A percentile compares a stretch with the other conserved stretches of the same genome.
Conservation (phyloP, 2,113 vertebrate species). For the Ifrita kowaldi region DNA sequence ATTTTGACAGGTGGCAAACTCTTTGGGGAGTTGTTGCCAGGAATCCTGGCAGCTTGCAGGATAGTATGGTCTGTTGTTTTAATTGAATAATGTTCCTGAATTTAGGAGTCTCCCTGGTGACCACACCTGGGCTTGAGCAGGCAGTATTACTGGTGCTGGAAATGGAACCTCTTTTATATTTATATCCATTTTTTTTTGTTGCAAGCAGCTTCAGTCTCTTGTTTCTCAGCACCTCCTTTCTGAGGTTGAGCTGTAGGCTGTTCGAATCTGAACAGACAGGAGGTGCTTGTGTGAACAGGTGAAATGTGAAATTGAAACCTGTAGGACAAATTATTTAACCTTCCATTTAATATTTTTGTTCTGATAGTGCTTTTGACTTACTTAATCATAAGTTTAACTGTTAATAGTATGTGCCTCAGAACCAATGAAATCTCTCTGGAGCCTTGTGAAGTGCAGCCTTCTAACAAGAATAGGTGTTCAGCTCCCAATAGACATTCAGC, state of each 20-base stretch:
- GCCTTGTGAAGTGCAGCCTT: constrained; percentile 41
- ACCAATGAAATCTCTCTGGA: constrained; percentile 39
- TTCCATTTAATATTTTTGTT: constrained; percentile 59
- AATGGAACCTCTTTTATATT: constrained; percentile 61
- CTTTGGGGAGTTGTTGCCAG: constrained; percentile 2
- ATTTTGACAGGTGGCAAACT: constrained; percentile 36
- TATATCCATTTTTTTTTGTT: constrained; percentile 47
- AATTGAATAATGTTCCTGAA: constrained; percentile 33
- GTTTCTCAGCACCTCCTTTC: constrained; percentile 66
- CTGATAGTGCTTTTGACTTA: constrained; percentile 56
- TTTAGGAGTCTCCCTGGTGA: constrained; percentile 22
- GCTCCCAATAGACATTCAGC: not conserved
- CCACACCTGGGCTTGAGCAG: constrained; percentile 50
- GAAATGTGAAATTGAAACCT: constrained; percentile 53
- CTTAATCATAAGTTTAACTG: constrained; percentile 47
- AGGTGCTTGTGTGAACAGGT: constrained; percentile 47
- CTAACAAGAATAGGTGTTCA: constrained; percentile 7
- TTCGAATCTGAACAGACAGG: constrained; percentile 12
- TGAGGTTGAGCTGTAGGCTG: constrained; percentile 10
- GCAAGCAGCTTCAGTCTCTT: constrained; percentile 56
- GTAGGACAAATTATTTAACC: constrained; percentile 53
- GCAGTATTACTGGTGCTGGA: constrained; percentile 76
- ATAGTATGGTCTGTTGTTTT: not conserved
- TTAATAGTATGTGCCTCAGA: constrained; percentile 61
- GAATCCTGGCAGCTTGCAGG: constrained; percentile 50